Percentiles rank a stretch among this genome's conserved stretches.
Conservation (phyloP, 2,888 invertebrate genomes). For the Ormyrus pomaceus region DNA sequence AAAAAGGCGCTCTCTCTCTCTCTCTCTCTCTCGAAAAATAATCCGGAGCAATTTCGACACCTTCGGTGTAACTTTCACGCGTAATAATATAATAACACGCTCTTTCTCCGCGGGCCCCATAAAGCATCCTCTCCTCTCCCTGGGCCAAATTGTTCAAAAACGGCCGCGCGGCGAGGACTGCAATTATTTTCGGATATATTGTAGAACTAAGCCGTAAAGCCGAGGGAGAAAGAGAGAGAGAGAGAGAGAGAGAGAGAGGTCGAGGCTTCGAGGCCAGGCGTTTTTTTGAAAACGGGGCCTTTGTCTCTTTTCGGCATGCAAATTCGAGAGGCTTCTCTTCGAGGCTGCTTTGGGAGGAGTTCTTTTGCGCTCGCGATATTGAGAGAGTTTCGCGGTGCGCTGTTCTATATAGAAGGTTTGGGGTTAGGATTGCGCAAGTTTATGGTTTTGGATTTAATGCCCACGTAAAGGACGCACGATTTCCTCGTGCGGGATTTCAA, state of each 20-base stretch:
- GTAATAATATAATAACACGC: slow-evolving; percentile 55
- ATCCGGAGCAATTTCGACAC: slow-evolving; percentile 50
- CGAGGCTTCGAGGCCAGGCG: neutral
- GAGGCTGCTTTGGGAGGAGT: no score
- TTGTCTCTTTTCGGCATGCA: slow-evolving; percentile 12
- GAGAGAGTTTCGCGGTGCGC: no score
- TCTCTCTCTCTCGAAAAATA: slow-evolving; percentile 40
- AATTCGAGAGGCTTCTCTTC: neutral
- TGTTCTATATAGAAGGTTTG: no score
- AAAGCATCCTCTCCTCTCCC: slow-evolving; percentile 31
- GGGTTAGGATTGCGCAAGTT: no score
- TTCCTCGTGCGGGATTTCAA: no score
- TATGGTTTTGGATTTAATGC: no score
- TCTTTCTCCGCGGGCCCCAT: slow-evolving; percentile 22
- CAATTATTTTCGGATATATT: slow-evolving; percentile 50
- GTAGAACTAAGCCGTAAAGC: slow-evolving; percentile 39
- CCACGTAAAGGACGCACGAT: no score
- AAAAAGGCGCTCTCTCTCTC: slow-evolving; percentile 12
- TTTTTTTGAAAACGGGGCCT: neutral
- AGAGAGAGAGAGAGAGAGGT: no score
- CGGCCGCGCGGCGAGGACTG: slow-evolving; percentile 11
- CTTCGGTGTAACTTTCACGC: slow-evolving; percentile 49
- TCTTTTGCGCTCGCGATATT: no score
- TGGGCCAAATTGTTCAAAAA: slow-evolving; percentile 45
- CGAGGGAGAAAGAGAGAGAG: no score